Evolutionary conservation across 2,113 vertebrate genomes (phyloP).

Genomic region (Gallinago jamesoni): DNA sequence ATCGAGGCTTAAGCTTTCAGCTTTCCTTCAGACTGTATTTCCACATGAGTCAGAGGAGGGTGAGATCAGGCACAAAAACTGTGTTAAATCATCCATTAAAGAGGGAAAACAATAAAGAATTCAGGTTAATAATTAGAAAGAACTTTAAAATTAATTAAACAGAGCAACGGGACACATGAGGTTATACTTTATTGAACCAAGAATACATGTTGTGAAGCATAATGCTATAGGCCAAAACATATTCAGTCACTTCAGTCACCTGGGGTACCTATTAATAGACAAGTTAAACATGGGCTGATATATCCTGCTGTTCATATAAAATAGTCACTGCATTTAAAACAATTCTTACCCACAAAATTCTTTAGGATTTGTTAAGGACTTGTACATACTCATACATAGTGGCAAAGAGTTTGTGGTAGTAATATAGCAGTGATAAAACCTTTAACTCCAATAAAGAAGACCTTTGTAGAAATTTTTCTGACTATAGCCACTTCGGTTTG

Average conservation of each 20-base stretch:
- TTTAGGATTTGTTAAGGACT: neutral
- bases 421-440: fast-evolving
- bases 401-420: neutral
- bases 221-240: neutral
- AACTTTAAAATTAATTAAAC: constrained; percentile 17
- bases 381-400: neutral
- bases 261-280: neutral
- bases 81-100: neutral
- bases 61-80: neutral
- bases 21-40: neutral
- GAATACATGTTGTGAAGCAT: neutral
- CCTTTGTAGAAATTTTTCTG: neutral
- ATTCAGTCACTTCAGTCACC: neutral
- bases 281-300: neutral
- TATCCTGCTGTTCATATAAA: neutral
- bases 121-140: constrained; percentile 2
- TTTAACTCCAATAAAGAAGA: neutral
- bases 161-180: neutral
- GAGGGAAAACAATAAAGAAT: constrained; percentile 12
- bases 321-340: neutral
- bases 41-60: neutral
- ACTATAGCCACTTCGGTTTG: neutral
- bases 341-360: neutral
- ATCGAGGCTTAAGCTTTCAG: neutral
- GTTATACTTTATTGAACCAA: neutral